A percentile compares a stretch with the other conserved stretches of the same genome.
Evolutionary conservation across 2,888 invertebrate genomes (phyloP).

Genomic region (Ypsolopha scabrella): DNA sequence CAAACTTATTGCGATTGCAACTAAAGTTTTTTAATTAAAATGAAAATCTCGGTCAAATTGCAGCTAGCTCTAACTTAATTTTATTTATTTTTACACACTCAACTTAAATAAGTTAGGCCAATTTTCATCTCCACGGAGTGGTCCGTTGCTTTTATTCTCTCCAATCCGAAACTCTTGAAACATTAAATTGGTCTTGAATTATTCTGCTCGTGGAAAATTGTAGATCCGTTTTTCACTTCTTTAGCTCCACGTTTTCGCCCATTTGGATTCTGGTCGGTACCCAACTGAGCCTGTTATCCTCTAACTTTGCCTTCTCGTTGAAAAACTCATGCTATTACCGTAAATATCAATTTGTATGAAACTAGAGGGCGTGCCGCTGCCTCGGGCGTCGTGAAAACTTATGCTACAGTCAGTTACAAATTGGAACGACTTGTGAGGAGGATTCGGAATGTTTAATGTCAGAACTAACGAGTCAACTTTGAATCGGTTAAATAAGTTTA

Average conservation of each 20-base stretch:
- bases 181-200: constrained; percentile 49
- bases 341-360: constrained; percentile 71
- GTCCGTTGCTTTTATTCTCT: constrained; percentile 9
- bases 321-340: constrained; percentile 66
- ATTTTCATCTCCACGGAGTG: constrained; percentile 18
- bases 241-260: constrained; percentile 48
- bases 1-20: background rate
- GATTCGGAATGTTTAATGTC: constrained; percentile 45
- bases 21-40: no score
- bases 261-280: constrained; percentile 52
- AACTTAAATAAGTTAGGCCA: constrained; percentile 1
- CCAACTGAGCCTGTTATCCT: constrained; percentile 58
- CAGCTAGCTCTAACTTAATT: background rate
- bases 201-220: constrained; percentile 40
- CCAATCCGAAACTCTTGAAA: constrained; percentile 26
- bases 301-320: constrained; percentile 54
- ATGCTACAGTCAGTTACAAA: constrained; percentile 49
- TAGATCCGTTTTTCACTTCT: constrained; percentile 51
- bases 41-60: background rate
- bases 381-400: constrained; percentile 34
- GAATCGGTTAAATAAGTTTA: constrained; percentile 22
- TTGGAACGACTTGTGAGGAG: constrained; percentile 47
- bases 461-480: constrained; percentile 31
- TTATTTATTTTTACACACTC: constrained; percentile 3
- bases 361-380: constrained; percentile 52